phyloP scores from a whole-genome alignment of 2,113 vertebrate genomes.

The Nothobranchius kuhntae region DNA sequence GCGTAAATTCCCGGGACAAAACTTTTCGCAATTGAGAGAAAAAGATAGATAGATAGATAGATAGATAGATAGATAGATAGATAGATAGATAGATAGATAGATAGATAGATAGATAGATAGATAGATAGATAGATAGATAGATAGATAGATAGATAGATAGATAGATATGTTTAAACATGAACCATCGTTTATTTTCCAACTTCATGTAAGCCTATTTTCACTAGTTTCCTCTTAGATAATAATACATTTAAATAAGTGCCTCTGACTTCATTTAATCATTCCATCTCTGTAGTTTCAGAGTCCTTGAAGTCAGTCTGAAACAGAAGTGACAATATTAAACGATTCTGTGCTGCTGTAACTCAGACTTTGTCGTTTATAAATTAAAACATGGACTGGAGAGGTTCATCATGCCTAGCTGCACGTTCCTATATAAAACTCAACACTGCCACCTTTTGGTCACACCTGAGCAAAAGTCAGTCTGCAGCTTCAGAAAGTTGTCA shows the following conservation, averaged over 20 bases:
- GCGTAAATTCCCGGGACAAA: too few species aligned
- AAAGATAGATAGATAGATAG: conserved; percentile 11
- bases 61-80: conserved; percentile 9
- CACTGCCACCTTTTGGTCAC: conserved; percentile 94
- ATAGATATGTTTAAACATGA: too few species aligned
- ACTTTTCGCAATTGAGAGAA: not conserved
- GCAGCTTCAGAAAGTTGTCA: not conserved
- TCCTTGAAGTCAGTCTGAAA: not conserved
- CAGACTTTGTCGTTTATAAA: not conserved
- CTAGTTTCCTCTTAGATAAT: too few species aligned
- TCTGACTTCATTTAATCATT: too few species aligned
- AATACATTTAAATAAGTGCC: too few species aligned
- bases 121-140: conserved; percentile 6
- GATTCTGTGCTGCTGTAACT: not conserved
- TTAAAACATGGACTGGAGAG: conserved; percentile 27
- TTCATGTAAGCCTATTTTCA: not conserved
- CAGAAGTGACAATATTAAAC: not conserved
- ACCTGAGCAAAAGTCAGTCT: conserved; percentile 10
- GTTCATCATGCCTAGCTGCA: conserved; percentile 8
- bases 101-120: conserved; percentile 22
- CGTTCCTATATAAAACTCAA: conserved; percentile 82
- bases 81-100: conserved; percentile 13
- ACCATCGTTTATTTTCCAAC: not conserved
- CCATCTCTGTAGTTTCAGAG: too few species aligned
- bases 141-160: not conserved